A percentile compares a stretch with the other conserved stretches of the same genome.
Evolutionary conservation across 35 echinoderm and acorn worm genomes (phyloP).

Genomic region (Apostichopus californicus): DNA sequence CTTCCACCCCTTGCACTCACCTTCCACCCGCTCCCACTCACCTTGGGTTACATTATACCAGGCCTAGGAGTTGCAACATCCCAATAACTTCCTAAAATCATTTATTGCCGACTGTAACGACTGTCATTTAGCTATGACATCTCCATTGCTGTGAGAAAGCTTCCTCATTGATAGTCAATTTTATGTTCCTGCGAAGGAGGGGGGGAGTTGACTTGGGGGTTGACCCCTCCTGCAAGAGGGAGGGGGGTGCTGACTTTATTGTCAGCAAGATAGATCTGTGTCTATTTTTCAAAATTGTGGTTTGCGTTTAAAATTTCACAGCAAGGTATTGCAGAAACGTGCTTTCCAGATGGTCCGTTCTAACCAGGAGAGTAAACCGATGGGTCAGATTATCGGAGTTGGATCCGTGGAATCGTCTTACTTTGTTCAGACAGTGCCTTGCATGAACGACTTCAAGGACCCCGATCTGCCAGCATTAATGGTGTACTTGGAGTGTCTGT

Average conservation of each 20-base stretch:
- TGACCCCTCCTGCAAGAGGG: no score
- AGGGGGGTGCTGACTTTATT: no score
- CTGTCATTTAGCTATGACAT: background rate
- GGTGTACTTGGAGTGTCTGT: conserved; percentile 96
- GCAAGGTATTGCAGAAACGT: background rate
- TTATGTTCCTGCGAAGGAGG: background rate
- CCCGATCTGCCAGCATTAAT: conserved; percentile 92
- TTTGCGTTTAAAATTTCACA: background rate
- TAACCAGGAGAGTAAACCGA: background rate
- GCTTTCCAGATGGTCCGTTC: conserved; percentile 53
- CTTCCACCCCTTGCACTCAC: no score
- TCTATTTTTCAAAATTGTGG: background rate
- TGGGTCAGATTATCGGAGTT: conserved; percentile 83
- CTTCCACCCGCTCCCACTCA: background rate
- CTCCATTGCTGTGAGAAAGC: background rate
- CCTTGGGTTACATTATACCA: background rate
- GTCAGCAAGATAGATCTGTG: background rate
- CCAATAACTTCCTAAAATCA: background rate
- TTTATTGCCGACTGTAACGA: background rate
- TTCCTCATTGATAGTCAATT: background rate
- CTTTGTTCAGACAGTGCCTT: conserved; percentile 83
- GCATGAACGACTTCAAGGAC: conserved; percentile 64
- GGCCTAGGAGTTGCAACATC: background rate
- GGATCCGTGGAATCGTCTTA: conserved; percentile 95
- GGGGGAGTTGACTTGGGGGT: no score